Evolutionary conservation across 2,113 vertebrate species (phyloP), one percentile per base, ranked within the genome.

Genomic region (Ptilorrhoa leucosticta): DNA sequence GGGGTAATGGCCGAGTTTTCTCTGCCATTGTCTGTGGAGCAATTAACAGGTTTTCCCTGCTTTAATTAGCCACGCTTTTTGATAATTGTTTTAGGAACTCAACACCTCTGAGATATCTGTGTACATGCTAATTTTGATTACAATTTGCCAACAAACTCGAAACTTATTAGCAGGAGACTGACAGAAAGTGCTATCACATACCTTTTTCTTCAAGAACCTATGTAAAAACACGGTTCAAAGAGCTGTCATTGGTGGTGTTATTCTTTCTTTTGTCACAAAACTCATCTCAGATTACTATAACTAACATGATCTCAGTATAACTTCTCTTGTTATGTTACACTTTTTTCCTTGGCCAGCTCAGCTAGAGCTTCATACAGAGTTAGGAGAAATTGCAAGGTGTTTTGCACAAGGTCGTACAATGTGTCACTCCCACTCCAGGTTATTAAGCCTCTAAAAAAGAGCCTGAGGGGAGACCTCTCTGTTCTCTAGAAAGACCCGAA

Each of bases 101-200:
- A 66, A 35, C 64, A 50, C 47, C 45, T 57, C 53, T 2, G 6
- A 77, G 63, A 70, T 42, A 40, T 57, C 44, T 47, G 8, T 45
- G 83, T 63, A 21, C 23, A 11, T 50, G 77, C 30, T 89, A 78
- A 83, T 73, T 78, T 84, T 70, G 72, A 77, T 91, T 81, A 70
- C 70, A 79, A 69, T 81, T 93, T 87, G 60, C 77, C 60, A 70
- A 54, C 21, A 79, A 71, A 79, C 33, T 70, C 77, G 27, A 37
- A 75, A 89, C 21, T 81, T 87, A 56, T 23, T 90, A 90, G 35
- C 57, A 83, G 39, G 58, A 81, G 45, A 50, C 33, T 90, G 86
- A 83, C 66, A 96, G 68, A 60, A 84, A 63, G 26, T 37, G 58
- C 13, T 64, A 54, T 45, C 71, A 40, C 33, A 4, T 7, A 16